Evolutionary conservation across 2,888 invertebrate species (phyloP), one percentile per base, ranked within the genome.

Genomic region (Cremastobaeus sp.): DNA sequence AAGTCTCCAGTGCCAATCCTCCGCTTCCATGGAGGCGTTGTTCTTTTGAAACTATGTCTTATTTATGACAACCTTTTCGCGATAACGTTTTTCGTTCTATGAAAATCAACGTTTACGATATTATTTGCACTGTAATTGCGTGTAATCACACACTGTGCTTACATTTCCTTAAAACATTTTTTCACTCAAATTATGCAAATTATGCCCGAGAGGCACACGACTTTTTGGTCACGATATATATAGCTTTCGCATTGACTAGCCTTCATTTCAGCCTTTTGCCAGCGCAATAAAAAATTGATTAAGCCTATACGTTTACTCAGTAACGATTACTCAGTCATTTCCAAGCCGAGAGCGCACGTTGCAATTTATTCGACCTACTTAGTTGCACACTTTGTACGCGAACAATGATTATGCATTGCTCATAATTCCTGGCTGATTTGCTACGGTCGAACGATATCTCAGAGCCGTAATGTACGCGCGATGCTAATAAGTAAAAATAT

Each of bases 291-390:
- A 64, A 60, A 57, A 66, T 66, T 71, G 71, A 62, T 75, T 62
- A 66, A 72, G n/a, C n/a, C n/a, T 66, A 59, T 60, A 69, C 71
- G 76, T 78, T 81, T 79, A 78, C 79, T 75, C 78, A 74, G 71
- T 78, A 78, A 77, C 76, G 76, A 77, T 81, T 76, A 76, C 79
- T 78, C 73, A 73, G 76, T 78, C 65, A 64, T 69, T 74, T 72
- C 47, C 62, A 70, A 57, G 52, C 66, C 32, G 37, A 35, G 62
- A 47, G 64, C 59, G 41, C 43, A 45, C 39, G 64, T 41, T 52
- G 69, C 78, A 77, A 82, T 81, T 79, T 81, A 81, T 82, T 76
- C 76, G 62, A 70, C 70, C 74, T 70, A 74, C 74, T 79, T 79
- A 78, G 72, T 64, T 71, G 77, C 47, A 54, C 57, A 55, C 76